Evolutionary conservation across 1,140 invertebrate species (phyloP), one percentile per base, ranked within the genome.

Genomic region (Eciton burchellii): DNA sequence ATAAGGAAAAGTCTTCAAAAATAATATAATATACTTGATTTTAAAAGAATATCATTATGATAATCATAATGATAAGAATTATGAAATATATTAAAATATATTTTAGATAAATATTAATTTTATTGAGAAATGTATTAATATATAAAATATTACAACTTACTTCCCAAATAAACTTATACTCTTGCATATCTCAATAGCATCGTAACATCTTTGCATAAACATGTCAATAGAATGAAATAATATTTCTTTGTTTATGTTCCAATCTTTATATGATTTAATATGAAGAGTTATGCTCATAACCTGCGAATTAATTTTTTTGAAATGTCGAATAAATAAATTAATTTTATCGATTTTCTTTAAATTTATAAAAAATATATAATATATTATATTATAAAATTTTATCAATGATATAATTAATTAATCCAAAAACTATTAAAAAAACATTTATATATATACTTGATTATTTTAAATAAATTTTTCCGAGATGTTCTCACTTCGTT

Each of bases 141-240:
- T n/a, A n/a, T n/a, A 35, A 3, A 35, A 35, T 6, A 35, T 35
- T 35, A 35, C 35, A 54, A 56, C 16, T 49, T 91, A 96, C 95
- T 95, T 95, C 52, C 96, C 96, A 91, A 97, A 97, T 70, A 96
- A 95, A 68, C 96, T 95, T 95, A 97, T 96, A 43, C 95, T 94
- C 74, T 97, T 95, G 88, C 96, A 97, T 56, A 99, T 96, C 92
- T 98, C 97, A 45, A 98, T 95, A 85, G 98, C 94, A 93, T 99
- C 97, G 76, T 96, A 95, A 87, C 98, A 97, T 83, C 98, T 94
- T 92, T 98, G 96, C 43, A 97, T 95, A 90, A 98, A 98, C 0
- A 97, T 97, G 89, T 98, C 96, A 4, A 98, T 95, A 89, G 97
- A 97, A 90, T 97, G 97, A 91, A 99, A 98, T 77, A 99, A 96